Evolutionary conservation across 2,888 invertebrate species (phyloP), one percentile per base, ranked within the genome.

Genomic region (Eupithecia subumbrata): DNA sequence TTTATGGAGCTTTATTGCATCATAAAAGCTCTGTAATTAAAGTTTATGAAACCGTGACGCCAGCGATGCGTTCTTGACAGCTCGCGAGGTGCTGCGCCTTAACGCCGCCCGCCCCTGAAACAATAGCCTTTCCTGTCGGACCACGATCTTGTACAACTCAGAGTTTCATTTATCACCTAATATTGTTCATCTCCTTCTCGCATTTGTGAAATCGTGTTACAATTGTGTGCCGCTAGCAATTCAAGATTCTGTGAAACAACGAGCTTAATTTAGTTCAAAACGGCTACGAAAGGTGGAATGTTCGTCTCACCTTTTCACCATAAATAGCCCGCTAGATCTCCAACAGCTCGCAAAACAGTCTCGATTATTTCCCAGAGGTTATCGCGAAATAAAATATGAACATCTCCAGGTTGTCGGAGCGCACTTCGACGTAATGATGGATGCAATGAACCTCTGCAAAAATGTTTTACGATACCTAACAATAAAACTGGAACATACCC

Each of bases 1-100:
- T 82, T 81, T 82, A 82, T 81, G 79, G 79, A 78, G 82, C 83
- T 86, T 87, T 87, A 87, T 87, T 82, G 85, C 85, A 81, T 80
- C 82, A 84, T 87, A 86, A 80, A 87, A 85, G 81, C 80, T 80
- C 77, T 82, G 82, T 82, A 87, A 87, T 87, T 86, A 86, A 87
- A 85, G 77, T 85, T 85, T 85, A 85, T 84, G 83, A 80, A 80
- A 76, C 81, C 82, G 84, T 84, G 84, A 86, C 84, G 83, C 81
- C 77, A 83, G 79, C 80, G 79, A 80, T 79, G 79, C 78, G 75
- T 76, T 77, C 70, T 70, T 72, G 69, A 73, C 77, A 67, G 71
- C 73, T 71, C 67, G 73, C 74, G 71, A 67, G 63, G 76, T 76
- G 75, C 48, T 67, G 48, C 64, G 64, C 64, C 64, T 12, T 30